phyloP scores from a whole-genome alignment of 2,888 invertebrate species.

The Cactoblastis cactorum region DNA sequence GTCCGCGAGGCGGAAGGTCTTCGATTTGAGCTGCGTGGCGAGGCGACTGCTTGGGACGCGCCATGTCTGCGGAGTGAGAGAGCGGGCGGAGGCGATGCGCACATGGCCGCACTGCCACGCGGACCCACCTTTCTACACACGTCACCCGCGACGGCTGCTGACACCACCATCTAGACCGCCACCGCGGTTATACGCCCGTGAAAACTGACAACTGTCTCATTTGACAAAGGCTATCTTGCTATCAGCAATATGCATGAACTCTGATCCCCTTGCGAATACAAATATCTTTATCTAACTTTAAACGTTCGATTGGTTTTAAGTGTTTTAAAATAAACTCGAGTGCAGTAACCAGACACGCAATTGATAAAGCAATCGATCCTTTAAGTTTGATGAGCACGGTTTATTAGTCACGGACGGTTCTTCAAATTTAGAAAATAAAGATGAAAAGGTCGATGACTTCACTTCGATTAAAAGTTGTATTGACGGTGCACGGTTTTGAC shows the following conservation, averaged over 20 bases:
- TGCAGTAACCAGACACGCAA: slow-evolving; percentile 13
- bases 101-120: slow-evolving; percentile 42
- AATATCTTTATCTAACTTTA: not conserved
- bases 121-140: slow-evolving; percentile 46
- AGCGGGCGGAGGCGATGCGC: slow-evolving; percentile 30
- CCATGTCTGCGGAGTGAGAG: slow-evolving; percentile 71
- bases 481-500: no score
- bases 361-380: slow-evolving; percentile 10
- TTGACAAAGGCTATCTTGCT: not conserved
- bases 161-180: slow-evolving; percentile 25
- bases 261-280: not conserved
- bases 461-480: not conserved
- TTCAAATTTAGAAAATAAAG: not conserved
- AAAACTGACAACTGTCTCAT: not conserved
- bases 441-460: slow-evolving; percentile 14
- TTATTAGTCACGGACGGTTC: slow-evolving; percentile 13
- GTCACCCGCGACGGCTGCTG: slow-evolving; percentile 39
- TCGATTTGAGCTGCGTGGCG: slow-evolving; percentile 66
- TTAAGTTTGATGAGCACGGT: not conserved
- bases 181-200: slow-evolving; percentile 19
- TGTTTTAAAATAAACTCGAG: slow-evolving; percentile 13
- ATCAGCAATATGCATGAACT: not conserved
- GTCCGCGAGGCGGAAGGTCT: slow-evolving; percentile 70
- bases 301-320: not conserved
- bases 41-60: slow-evolving; percentile 73